Conservation (phyloP, 2,888 invertebrate genomes). For the Megalurothrips usitatus region DNA sequence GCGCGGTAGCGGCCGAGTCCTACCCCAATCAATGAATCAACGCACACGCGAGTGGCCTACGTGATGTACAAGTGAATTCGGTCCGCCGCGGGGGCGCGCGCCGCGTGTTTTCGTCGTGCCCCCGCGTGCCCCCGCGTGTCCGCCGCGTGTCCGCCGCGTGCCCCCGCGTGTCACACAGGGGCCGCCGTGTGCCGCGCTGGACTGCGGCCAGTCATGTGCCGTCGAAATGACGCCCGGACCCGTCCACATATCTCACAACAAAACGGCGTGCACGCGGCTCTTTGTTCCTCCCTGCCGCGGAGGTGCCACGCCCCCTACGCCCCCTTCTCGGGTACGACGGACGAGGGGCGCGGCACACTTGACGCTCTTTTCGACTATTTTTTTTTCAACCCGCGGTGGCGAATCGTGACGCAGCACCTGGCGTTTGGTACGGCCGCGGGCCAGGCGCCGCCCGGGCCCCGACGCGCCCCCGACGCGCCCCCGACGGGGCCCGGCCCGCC, state of each 20-base stretch:
- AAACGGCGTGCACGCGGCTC: neutral
- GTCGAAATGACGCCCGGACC: too few species aligned
- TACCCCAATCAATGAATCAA: constrained; percentile 25
- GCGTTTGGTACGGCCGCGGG: neutral
- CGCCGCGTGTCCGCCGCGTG: neutral
- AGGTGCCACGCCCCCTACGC: neutral
- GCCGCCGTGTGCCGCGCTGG: too few species aligned
- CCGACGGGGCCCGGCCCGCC: neutral
- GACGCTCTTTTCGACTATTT: neutral
- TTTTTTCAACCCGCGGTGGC: neutral
- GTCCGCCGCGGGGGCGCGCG: neutral
- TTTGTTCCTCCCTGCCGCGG: neutral
- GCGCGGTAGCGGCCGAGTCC: constrained; percentile 2
- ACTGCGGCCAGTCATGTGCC: neutral
- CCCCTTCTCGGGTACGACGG: neutral
- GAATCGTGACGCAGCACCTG: neutral
- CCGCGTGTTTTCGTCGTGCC: neutral
- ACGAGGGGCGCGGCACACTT: neutral
- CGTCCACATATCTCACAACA: neutral
- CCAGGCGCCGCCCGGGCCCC: too few species aligned
- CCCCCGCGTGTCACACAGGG: neutral
- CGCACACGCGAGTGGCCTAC: neutral
- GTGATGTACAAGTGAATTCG: neutral
- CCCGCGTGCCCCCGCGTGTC: neutral
- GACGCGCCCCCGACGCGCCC: too few species aligned